These are phyloP conservation scores for Coremacera marginata DNA, from an alignment of 2,888 invertebrate species.

Conservation along the genomic window DNA sequence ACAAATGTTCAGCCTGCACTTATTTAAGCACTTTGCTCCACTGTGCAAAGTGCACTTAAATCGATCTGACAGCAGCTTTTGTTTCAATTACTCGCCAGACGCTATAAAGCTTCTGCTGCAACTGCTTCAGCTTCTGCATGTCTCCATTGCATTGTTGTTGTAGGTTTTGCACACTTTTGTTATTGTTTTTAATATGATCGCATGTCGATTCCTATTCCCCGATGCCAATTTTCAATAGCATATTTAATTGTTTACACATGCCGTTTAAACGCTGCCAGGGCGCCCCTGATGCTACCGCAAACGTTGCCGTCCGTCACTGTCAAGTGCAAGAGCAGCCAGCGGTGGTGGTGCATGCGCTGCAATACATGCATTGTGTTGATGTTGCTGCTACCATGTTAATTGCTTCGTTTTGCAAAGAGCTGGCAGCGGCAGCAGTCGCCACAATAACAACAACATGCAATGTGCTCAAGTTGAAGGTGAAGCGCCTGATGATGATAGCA, in stretches of 20 bases:
- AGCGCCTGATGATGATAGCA: conserved; percentile 1
- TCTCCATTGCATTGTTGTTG: not conserved
- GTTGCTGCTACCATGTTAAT: not conserved
- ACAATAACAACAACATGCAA: not conserved
- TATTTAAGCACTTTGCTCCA: conserved; percentile 30
- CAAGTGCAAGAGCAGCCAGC: conserved; percentile 18
- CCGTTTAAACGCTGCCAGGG: conserved; percentile 25
- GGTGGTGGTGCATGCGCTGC: conserved; percentile 25
- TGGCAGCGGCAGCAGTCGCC: not conserved
- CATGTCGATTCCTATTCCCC: conserved; percentile 26
- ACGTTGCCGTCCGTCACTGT: not conserved
- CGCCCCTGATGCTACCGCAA: not conserved
- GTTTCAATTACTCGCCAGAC: not conserved
- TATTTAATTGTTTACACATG: conserved; percentile 57
- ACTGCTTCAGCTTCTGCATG: not conserved
- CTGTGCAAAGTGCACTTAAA: conserved; percentile 29
- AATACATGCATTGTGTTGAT: not conserved
- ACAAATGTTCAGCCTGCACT: conserved; percentile 24
- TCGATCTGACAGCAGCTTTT: not conserved
- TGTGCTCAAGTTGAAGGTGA: conserved; percentile 18
- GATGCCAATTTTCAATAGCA: conserved; percentile 55
- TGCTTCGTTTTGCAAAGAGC: not conserved
- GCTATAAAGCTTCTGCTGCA: not conserved
- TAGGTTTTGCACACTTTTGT: not conserved
- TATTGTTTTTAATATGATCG: conserved; percentile 1